Evolutionary conservation across 2,113 vertebrate species (phyloP).

Genomic region (Crotalus helleri): DNA sequence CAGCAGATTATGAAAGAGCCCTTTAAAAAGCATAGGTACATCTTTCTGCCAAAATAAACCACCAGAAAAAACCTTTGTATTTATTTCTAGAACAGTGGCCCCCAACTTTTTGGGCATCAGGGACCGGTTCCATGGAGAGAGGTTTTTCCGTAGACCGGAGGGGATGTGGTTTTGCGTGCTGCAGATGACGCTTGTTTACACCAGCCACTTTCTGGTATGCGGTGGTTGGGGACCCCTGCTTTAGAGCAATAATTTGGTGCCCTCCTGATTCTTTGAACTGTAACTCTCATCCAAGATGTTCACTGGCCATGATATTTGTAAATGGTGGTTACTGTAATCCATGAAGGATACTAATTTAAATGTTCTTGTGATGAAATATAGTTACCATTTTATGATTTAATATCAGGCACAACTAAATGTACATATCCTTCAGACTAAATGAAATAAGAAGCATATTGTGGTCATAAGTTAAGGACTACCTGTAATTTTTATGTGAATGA

Average conservation of each 20-base stretch:
- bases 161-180: too few species aligned
- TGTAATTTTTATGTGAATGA: background rate
- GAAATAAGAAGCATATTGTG: background rate
- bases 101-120: too few species aligned
- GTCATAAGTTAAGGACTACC: too few species aligned
- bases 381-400: background rate
- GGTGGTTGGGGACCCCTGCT: too few species aligned
- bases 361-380: background rate
- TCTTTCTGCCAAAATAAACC: background rate
- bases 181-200: too few species aligned
- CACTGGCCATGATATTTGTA: background rate
- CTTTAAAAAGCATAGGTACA: background rate
- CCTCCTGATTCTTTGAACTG: background rate
- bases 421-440: background rate
- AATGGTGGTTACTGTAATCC: background rate
- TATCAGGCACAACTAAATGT: background rate
- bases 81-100: background rate
- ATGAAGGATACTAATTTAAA: background rate
- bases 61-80: background rate
- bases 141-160: too few species aligned
- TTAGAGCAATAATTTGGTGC: background rate
- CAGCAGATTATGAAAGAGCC: background rate
- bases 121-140: too few species aligned
- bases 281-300: background rate
- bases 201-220: too few species aligned